These are phyloP conservation scores for Athripsodes cinereus DNA, from an alignment of 2,888 invertebrate species.

Conservation along the genomic window DNA sequence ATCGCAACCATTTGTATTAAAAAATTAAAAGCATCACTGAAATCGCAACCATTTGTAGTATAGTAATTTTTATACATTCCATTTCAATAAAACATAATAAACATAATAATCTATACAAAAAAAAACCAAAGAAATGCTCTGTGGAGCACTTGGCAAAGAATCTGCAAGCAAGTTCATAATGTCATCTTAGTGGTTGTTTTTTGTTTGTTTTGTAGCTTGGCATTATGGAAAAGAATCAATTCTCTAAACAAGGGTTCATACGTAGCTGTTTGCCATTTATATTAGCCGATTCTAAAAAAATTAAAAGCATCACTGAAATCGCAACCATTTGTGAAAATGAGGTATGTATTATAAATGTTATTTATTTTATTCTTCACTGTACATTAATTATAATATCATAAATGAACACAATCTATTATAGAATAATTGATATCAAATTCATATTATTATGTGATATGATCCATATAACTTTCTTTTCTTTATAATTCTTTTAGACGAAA, in stretches of 20 bases:
- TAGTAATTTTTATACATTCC: too few relatives aligned
- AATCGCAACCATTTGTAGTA: slow-evolving; percentile 43
- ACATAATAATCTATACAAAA: too few relatives aligned
- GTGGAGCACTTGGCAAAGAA: too few relatives aligned
- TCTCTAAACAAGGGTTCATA: slow-evolving; percentile 43
- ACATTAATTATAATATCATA: not conserved
- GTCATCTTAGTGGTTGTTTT: too few relatives aligned
- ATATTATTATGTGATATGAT: too few relatives aligned
- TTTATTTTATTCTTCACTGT: too few relatives aligned
- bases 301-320: slow-evolving; percentile 44
- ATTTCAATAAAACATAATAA: too few relatives aligned
- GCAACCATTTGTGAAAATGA: slow-evolving; percentile 45
- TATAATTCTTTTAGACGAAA: slow-evolving; percentile 14
- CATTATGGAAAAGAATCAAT: slow-evolving; percentile 40
- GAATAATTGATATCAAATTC: too few relatives aligned
- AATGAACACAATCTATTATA: not conserved
- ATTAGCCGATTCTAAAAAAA: slow-evolving; percentile 41
- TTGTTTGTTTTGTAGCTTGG: slow-evolving; percentile 29
- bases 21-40: slow-evolving; percentile 44
- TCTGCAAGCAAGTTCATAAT: too few relatives aligned
- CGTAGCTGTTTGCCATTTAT: slow-evolving; percentile 41
- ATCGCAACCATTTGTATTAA: slow-evolving; percentile 45
- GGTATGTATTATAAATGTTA: slow-evolving; percentile 32
- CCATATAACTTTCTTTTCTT: too few relatives aligned
- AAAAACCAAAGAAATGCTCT: too few relatives aligned